Base-by-base conservation (phyloP, 2,888 invertebrate genomes). In the Pimpla rufipes region DNA sequence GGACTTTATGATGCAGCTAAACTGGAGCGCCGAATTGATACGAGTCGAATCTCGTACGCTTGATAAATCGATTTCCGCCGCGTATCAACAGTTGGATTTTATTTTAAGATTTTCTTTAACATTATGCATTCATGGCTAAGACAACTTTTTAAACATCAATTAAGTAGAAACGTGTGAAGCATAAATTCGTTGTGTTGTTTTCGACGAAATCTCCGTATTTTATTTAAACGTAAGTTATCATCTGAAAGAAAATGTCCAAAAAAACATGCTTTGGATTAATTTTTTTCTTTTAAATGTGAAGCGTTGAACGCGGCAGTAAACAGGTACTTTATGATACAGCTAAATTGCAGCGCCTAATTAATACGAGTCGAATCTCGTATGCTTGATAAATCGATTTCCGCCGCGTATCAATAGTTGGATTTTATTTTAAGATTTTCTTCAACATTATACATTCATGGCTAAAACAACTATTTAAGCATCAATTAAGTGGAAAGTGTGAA, bases 1-100 rank as follows among this genome's bases (percentile, higher is more conserved):
- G 59, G 59, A 47, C 57, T 47, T 47, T 73, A 59, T 73, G 18
- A 73, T 57, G 47, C 35, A 45, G 5, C 45, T 16, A 57, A 73
- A 73, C 23, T 45, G 23, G 35, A 35, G 59, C 13, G 47, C 59
- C 18, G 11, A 45, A 29, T 47, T 59, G 42, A 59, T 57, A 23
- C 29, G 7, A 0, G 2, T 64, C 40, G 18, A 18, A 59, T 73
- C 35, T 73, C 47, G 57, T 45, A 8, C 2, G 18, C 35, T 70
- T n/a, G 29, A 59, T 57, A 55, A 40, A 57, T 57, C 55, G 55
- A 42, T 71, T 55, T 23, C 16, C 42, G 45, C 45, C 45, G 57
- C 18, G 1, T 23, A 70, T 70, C 13, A 40, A n/a, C 37, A 52
- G 21, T 55, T 23, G 40, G 6, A 59, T 59, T 59, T n/a, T 35